Evolutionary conservation across 2,113 vertebrate genomes (phyloP).

Genomic region (Athene cunicularia): DNA sequence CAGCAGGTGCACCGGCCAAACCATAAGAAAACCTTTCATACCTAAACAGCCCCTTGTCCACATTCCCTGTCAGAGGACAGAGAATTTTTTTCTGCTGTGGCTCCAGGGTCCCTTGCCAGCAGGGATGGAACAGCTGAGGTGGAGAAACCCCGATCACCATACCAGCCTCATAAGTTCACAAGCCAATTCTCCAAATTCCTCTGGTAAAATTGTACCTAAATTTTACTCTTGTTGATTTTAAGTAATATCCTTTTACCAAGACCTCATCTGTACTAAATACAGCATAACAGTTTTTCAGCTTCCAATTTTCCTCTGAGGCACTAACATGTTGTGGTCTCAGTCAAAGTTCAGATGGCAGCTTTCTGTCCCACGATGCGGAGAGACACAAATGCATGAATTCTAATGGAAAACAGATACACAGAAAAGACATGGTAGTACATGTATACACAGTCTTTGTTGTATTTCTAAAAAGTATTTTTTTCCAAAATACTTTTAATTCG

Average conservation of each 20-base stretch:
- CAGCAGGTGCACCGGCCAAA: background rate
- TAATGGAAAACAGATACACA: background rate
- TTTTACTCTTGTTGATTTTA: background rate
- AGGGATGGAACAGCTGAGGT: background rate
- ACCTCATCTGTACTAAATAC: background rate
- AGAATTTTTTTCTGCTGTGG: background rate
- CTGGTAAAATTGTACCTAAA: background rate
- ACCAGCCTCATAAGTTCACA: background rate
- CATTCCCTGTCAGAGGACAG: background rate
- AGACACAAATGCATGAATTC: background rate
- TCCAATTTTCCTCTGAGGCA: background rate
- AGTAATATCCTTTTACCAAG: background rate
- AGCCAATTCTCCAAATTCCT: background rate
- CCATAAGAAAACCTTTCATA: background rate
- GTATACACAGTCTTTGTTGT: background rate
- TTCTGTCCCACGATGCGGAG: background rate
- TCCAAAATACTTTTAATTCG: background rate
- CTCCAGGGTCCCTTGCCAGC: background rate
- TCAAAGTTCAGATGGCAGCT: background rate
- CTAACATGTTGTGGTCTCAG: fast-evolving
- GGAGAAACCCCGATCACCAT: background rate
- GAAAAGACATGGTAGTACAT: fast-evolving
- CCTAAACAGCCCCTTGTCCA: background rate
- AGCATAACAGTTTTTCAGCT: background rate
- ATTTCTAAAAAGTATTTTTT: background rate